These are phyloP conservation scores for Champsocephalus gunnari DNA, from an alignment of 2,797 vertebrate species.

Conservation along the genomic window DNA sequence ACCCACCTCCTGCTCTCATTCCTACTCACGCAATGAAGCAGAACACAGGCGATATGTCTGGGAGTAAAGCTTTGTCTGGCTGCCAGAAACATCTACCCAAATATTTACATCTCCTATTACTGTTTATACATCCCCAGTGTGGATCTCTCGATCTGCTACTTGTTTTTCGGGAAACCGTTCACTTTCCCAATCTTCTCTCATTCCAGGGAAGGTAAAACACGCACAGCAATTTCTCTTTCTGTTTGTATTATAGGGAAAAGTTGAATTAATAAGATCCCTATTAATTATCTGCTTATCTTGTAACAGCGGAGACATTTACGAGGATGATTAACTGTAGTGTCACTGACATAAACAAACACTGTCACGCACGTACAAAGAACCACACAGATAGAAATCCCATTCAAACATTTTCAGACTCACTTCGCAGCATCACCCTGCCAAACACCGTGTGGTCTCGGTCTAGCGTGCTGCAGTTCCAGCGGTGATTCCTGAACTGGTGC, in stretches of 20 bases:
- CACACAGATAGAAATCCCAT: slow-evolving; percentile 40
- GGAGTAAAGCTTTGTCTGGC: slow-evolving; percentile 87
- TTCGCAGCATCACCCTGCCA: slow-evolving; percentile 96
- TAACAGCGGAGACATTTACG: slow-evolving; percentile 60
- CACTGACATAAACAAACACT: slow-evolving; percentile 57
- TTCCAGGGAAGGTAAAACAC: slow-evolving; percentile 54
- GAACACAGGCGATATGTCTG: slow-evolving; percentile 86
- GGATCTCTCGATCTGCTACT: slow-evolving; percentile 87
- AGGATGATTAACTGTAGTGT: slow-evolving; percentile 69
- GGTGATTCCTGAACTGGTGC: slow-evolving; percentile 97
- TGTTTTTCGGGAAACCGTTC: slow-evolving; percentile 83
- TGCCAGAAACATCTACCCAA: slow-evolving; percentile 91
- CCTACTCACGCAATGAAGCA: slow-evolving; percentile 83
- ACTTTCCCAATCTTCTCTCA: slow-evolving; percentile 75
- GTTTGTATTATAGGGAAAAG: slow-evolving; percentile 57
- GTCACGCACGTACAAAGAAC: slow-evolving; percentile 43
- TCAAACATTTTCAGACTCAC: slow-evolving; percentile 83
- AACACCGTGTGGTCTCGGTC: slow-evolving; percentile 98
- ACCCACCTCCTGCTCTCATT: slow-evolving; percentile 79
- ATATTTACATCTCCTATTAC: slow-evolving; percentile 99
- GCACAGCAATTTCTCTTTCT: slow-evolving; percentile 43
- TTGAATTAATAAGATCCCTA: slow-evolving; percentile 64
- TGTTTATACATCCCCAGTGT: slow-evolving; percentile 91
- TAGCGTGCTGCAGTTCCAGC: slow-evolving; percentile 99
- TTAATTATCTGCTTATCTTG: slow-evolving; percentile 70